phyloP scores from a whole-genome alignment of 1,140 invertebrate genomes.

The Camponotus floridanus region DNA sequence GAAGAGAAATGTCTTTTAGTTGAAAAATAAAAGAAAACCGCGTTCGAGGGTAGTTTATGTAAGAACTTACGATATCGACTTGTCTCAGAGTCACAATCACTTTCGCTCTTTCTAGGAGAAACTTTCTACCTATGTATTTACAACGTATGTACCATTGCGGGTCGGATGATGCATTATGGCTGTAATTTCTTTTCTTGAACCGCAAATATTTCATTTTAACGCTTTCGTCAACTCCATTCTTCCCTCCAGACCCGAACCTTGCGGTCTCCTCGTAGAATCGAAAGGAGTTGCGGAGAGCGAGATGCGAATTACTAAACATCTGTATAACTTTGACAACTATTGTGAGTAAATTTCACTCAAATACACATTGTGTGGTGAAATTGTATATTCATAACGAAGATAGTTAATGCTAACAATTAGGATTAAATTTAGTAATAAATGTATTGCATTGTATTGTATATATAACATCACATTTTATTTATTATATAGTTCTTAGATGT shows the following conservation, averaged over 20 bases:
- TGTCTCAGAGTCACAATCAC: constrained; percentile 11
- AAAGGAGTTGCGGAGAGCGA: constrained; percentile 5
- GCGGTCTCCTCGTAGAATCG: constrained; percentile 13
- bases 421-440: constrained; percentile 12
- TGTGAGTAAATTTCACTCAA: constrained; percentile 21
- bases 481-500: not conserved
- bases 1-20: not conserved
- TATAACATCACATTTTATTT: too few species aligned
- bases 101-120: constrained; percentile 11
- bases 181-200: constrained; percentile 11
- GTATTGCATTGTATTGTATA: not conserved
- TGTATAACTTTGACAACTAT: constrained; percentile 49
- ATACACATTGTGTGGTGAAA: not conserved
- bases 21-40: not conserved
- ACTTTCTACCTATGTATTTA: constrained; percentile 24
- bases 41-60: not conserved
- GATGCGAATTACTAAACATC: constrained; percentile 42
- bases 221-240: constrained; percentile 9
- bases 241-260: not conserved
- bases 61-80: constrained; percentile 11
- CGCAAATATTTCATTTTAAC: constrained; percentile 25
- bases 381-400: constrained; percentile 36
- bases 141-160: not conserved
- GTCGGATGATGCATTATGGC: not conserved
- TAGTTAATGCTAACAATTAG: not conserved